A percentile compares a stretch with the other conserved stretches of the same genome.
Conservation (phyloP, 2,113 vertebrate species). For the Eclectus roratus region DNA sequence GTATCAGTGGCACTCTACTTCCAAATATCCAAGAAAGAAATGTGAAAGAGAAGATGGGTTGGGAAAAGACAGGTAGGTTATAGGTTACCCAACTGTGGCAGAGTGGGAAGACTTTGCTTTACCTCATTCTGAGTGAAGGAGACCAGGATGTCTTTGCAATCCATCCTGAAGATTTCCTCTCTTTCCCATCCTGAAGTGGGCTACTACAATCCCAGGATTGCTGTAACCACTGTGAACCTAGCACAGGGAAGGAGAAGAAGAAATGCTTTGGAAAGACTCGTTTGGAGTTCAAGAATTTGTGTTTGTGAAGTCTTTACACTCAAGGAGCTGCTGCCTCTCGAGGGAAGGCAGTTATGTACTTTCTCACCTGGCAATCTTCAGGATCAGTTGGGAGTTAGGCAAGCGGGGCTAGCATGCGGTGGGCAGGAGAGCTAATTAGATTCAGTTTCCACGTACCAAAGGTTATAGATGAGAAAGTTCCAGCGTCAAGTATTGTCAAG, state of each 20-base stretch:
- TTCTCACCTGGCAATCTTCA: neutral
- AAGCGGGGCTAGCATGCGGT: neutral
- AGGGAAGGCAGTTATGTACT: neutral
- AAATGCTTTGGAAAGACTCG: neutral
- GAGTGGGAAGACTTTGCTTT: neutral
- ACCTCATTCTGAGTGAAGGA: neutral
- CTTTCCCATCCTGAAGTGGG: neutral
- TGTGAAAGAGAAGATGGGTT: neutral
- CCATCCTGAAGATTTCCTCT: neutral
- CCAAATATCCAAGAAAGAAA: neutral
- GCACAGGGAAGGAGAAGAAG: neutral
- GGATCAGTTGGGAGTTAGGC: neutral
- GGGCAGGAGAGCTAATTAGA: neutral
- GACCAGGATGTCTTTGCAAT: neutral
- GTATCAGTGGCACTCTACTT: neutral
- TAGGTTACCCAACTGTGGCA: fast-evolving
- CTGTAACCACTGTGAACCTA: neutral
- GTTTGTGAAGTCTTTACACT: neutral
- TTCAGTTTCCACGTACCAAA: neutral
- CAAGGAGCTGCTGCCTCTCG: neutral
- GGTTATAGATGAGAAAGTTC: neutral
- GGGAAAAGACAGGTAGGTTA: neutral
- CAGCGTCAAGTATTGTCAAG: neutral
- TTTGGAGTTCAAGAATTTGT: neutral
- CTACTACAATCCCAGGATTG: neutral